These are phyloP conservation scores for Baryphthengus martii DNA, from an alignment of 2,113 vertebrate species.

Conservation along the genomic window DNA sequence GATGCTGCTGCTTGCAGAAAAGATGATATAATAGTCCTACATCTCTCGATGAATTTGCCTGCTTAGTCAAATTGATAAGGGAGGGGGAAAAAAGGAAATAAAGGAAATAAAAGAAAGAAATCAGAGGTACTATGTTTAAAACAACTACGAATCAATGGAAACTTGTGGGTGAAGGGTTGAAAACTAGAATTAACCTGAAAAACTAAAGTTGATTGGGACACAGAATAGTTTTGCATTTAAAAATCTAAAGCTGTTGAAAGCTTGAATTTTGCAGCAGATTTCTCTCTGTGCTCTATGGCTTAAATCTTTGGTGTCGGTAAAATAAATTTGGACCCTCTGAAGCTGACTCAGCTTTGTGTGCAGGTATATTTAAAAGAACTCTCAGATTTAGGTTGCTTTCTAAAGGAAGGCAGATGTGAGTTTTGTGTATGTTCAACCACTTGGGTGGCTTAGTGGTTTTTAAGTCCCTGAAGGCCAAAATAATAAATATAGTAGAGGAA, in stretches of 20 bases:
- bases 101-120: not conserved
- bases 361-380: conserved; percentile 33
- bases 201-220: not conserved
- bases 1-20: not conserved
- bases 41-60: not conserved
- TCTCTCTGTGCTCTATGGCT: not conserved
- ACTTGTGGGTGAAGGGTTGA: not conserved
- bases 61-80: not conserved
- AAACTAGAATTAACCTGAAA: not conserved
- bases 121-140: not conserved
- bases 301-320: not conserved
- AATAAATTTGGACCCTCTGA: conserved; percentile 19
- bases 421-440: not conserved
- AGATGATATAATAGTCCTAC: not conserved
- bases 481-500: not conserved
- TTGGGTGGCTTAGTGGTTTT: conserved; percentile 63
- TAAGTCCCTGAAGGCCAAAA: not conserved
- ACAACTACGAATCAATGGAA: not conserved
- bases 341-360: conserved; percentile 38
- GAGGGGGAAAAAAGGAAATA: not conserved
- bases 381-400: conserved; percentile 17
- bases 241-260: not conserved
- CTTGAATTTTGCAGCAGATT: not conserved
- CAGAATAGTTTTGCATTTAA: not conserved
- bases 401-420: conserved; percentile 44